Percentiles rank a stretch among this genome's conserved stretches.
These are phyloP conservation scores for Coracopsis vasa DNA, from an alignment of 2,113 vertebrate species.

Conservation along the genomic window DNA sequence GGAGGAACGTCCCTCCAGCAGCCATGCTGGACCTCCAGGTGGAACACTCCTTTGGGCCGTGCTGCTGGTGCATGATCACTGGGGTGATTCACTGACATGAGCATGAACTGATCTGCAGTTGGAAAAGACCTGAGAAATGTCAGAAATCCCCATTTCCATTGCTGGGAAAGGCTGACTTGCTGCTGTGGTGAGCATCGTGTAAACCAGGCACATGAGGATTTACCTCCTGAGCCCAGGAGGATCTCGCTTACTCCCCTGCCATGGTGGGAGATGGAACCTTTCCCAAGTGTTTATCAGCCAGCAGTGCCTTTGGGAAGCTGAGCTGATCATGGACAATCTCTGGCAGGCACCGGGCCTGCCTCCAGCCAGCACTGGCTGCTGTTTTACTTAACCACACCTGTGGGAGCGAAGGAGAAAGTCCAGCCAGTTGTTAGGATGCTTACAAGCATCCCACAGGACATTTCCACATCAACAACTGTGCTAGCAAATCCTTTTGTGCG, in stretches of 20 bases:
- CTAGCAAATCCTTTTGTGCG: background rate
- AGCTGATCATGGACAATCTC: background rate
- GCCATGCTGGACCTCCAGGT: fast-evolving
- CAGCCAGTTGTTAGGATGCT: background rate
- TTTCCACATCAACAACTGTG: background rate
- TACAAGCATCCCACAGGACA: background rate
- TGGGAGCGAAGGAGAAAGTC: background rate
- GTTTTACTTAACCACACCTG: background rate
- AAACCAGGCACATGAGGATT: background rate
- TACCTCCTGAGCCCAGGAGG: background rate
- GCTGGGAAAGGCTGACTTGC: background rate
- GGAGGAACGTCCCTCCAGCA: background rate
- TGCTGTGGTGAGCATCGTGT: fast-evolving
- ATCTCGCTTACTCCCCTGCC: background rate
- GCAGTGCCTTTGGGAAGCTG: background rate
- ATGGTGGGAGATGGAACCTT: background rate
- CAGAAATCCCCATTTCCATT: background rate
- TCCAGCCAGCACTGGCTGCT: background rate
- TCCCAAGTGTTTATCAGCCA: background rate
- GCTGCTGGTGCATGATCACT: fast-evolving
- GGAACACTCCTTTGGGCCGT: background rate
- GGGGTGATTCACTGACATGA: background rate
- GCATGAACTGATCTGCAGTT: background rate
- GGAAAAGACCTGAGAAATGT: background rate
- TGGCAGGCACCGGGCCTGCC: background rate